Percentiles rank a stretch among this genome's conserved stretches.
Conservation (phyloP, 30 jellyfish, hydroid and myxozoan genomes). For the Aurelia sp. region DNA sequence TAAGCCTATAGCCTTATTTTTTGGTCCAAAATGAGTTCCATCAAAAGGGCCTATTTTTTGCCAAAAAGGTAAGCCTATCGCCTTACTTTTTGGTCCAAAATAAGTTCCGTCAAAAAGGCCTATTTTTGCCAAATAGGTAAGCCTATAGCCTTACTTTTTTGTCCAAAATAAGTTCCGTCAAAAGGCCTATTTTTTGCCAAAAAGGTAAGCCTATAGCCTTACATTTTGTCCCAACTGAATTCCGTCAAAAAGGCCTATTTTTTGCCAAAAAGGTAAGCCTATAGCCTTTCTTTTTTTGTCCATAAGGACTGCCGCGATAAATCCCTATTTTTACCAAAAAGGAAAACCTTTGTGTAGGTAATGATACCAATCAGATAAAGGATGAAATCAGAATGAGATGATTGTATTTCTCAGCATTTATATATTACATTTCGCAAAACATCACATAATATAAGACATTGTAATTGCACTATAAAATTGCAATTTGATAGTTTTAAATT, state of each 20-base stretch:
- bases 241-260: background rate
- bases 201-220: background rate
- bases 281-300: background rate
- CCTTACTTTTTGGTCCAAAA: background rate
- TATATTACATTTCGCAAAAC: too few species aligned
- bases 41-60: background rate
- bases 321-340: too few species aligned
- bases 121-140: background rate
- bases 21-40: too few species aligned
- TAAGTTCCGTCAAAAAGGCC: background rate
- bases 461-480: too few species aligned
- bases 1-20: background rate
- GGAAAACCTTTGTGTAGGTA: too few species aligned
- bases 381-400: too few species aligned
- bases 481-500: too few species aligned
- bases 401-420: too few species aligned
- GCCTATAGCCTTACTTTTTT: background rate
- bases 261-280: background rate
- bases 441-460: too few species aligned
- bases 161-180: background rate
- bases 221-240: background rate
- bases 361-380: too few species aligned
- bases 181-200: background rate
- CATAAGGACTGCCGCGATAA: too few species aligned
- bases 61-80: background rate